Percentiles rank a stretch among this genome's conserved stretches.
Evolutionary conservation across 1,140 invertebrate species (phyloP).

Genomic region (Eupeodes corollae): DNA sequence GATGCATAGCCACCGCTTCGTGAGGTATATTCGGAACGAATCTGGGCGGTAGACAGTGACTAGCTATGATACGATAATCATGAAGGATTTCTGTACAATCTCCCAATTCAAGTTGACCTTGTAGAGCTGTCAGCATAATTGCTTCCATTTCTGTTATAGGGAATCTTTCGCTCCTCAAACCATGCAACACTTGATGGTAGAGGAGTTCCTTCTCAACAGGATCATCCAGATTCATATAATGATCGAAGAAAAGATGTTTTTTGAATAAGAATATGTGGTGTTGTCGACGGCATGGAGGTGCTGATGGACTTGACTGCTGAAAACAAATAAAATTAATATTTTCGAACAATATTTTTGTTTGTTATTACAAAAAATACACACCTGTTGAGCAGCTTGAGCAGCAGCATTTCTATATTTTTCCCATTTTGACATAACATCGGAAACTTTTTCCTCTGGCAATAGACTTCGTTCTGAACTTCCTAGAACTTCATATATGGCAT

Average conservation of each 20-base stretch:
- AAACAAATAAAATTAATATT: constrained; percentile 13
- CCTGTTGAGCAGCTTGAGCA: constrained; percentile 39
- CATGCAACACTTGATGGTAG: constrained; percentile 90
- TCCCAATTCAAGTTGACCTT: constrained; percentile 83
- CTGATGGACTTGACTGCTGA: constrained; percentile 33
- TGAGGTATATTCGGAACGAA: constrained; percentile 59
- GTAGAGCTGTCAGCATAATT: constrained; percentile 86
- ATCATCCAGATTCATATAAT: constrained; percentile 71
- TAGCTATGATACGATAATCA: constrained; percentile 63
- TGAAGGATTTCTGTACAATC: constrained; percentile 59
- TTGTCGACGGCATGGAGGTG: constrained; percentile 37
- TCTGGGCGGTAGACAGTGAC: constrained; percentile 71
- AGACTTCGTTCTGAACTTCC: constrained; percentile 75
- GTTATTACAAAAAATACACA: constrained; percentile 6
- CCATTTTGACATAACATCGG: constrained; percentile 93
- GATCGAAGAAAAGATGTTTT: constrained; percentile 86
- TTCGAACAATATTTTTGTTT: not conserved
- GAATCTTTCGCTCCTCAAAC: constrained; percentile 78
- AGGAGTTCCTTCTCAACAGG: constrained; percentile 89
- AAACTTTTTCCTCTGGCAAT: constrained; percentile 73
- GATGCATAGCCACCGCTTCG: constrained; percentile 73
- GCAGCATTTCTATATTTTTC: constrained; percentile 65
- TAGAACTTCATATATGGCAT: constrained; percentile 44
- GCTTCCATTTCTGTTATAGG: constrained; percentile 87
- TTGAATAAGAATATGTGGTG: constrained; percentile 70